These are phyloP conservation scores for Pongo pygmaeus DNA, from an alignment of 2,113 vertebrate species.

Conservation along the genomic window DNA sequence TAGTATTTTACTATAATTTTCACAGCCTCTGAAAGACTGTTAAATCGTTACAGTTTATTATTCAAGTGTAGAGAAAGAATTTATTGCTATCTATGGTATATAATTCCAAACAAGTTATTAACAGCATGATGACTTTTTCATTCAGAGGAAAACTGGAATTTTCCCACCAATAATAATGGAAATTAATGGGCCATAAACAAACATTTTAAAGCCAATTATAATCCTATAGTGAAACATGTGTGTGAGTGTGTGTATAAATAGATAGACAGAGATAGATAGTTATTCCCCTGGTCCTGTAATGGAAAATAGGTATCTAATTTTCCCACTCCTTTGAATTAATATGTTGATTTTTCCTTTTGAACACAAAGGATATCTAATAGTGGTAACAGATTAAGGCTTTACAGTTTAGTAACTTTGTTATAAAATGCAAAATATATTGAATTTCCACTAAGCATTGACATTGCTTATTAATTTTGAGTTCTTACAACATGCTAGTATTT, in stretches of 20 bases:
- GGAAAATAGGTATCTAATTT: not conserved
- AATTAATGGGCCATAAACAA: slow-evolving; percentile 50
- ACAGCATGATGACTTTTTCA: slow-evolving; percentile 13
- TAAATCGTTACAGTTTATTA: slow-evolving; percentile 3
- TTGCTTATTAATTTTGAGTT: slow-evolving; percentile 20
- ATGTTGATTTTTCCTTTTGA: not conserved
- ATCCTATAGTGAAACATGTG: not conserved
- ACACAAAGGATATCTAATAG: not conserved
- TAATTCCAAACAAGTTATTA: slow-evolving; percentile 42
- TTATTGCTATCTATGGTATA: not conserved
- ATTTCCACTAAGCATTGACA: not conserved
- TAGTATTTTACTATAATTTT: not conserved
- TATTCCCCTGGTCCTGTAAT: not conserved
- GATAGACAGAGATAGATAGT: not conserved
- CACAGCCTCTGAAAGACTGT: not conserved
- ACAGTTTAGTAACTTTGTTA: not conserved
- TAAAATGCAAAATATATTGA: not conserved
- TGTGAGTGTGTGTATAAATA: not conserved
- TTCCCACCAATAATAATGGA: slow-evolving; percentile 32
- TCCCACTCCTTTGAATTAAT: not conserved
- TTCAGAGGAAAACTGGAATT: slow-evolving; percentile 34
- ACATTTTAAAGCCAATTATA: slow-evolving; percentile 45
- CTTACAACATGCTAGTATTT: not conserved
- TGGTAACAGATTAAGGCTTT: not conserved
- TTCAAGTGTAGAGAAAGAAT: slow-evolving; percentile 27